These are phyloP conservation scores for Sphyrna mokarran DNA, from an alignment of 2,113 vertebrate genomes.

Conservation along the genomic window DNA sequence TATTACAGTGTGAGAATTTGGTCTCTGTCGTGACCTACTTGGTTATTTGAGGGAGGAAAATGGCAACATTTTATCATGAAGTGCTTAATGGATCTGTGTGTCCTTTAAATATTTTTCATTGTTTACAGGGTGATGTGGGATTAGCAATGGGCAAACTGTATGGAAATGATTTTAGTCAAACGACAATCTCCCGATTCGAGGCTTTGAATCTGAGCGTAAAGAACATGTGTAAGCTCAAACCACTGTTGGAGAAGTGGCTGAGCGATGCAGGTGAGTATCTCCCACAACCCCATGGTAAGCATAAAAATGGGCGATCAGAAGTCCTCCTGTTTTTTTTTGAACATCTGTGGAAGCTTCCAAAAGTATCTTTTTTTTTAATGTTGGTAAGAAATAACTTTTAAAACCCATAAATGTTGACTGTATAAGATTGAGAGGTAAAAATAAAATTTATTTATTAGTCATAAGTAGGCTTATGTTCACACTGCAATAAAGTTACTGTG, in stretches of 20 bases:
- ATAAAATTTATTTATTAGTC: too few relatives aligned
- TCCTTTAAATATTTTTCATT: neutral
- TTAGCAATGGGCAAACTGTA: slow-evolving; percentile 97
- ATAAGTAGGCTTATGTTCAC: too few relatives aligned
- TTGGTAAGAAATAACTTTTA: too few relatives aligned
- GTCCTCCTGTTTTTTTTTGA: neutral
- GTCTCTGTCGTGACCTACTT: neutral
- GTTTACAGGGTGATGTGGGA: slow-evolving; percentile 81
- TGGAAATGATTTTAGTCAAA: slow-evolving; percentile 97
- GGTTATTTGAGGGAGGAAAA: neutral
- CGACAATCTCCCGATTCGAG: slow-evolving; percentile 93
- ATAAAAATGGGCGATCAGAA: neutral
- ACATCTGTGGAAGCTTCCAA: neutral
- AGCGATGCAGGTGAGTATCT: slow-evolving; percentile 76
- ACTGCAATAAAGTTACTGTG: too few relatives aligned
- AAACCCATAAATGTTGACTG: too few relatives aligned
- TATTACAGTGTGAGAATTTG: neutral
- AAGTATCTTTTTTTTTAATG: neutral
- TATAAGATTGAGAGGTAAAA: too few relatives aligned
- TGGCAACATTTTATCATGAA: neutral
- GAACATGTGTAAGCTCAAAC: slow-evolving; percentile 99
- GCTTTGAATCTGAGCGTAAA: slow-evolving; percentile 97
- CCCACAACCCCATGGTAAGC: neutral
- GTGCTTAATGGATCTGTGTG: neutral
- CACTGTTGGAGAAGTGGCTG: slow-evolving; percentile 94